Conservation (phyloP, 30 jellyfish, hydroid and myxozoan species). For the Rhopilema esculentum region DNA sequence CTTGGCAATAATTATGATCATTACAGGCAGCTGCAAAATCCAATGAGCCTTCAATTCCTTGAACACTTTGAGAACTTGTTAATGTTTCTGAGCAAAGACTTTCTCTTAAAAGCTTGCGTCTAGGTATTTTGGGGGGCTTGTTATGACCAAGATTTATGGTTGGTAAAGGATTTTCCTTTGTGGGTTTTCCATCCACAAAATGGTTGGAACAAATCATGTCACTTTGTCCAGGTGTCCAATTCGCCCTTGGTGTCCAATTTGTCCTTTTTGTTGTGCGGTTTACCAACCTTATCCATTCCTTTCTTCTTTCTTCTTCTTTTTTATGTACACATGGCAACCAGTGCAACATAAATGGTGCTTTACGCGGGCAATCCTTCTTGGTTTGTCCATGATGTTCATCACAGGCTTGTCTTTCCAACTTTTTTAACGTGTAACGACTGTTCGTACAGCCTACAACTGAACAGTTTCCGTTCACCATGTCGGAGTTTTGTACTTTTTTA, state of each 20-base stretch:
- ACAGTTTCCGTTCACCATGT: conserved; percentile 14
- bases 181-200: conserved; percentile 49
- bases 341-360: background rate
- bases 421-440: background rate
- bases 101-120: no score
- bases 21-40: no score
- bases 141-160: conserved; percentile 30
- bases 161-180: conserved; percentile 56
- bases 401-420: background rate
- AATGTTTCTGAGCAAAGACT: no score
- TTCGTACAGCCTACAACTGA: background rate
- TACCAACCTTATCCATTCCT: conserved; percentile 36
- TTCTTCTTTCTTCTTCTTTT: background rate
- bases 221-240: conserved; percentile 46
- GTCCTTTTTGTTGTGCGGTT: conserved; percentile 2
- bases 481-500: no score
- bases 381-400: no score
- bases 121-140: background rate
- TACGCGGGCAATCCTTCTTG: background rate
- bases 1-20: no score
- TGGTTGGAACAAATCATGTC: conserved; percentile 66
- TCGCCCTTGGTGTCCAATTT: conserved; percentile 14
- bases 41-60: no score
- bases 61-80: no score
- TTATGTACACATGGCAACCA: background rate